Evolutionary conservation across 2,888 invertebrate species (phyloP).

Genomic region (Empis stercorea): DNA sequence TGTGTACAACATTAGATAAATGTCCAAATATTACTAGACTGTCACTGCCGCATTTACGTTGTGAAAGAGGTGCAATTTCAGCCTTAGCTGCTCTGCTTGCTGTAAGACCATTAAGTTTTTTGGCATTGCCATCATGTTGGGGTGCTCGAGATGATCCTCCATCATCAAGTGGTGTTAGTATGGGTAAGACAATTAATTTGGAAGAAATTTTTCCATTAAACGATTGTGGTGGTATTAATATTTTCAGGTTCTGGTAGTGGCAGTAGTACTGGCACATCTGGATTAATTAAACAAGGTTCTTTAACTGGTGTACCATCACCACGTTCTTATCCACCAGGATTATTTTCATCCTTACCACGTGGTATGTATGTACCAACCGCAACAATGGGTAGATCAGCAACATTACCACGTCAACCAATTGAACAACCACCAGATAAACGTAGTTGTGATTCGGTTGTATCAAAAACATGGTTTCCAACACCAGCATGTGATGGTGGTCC

Average conservation of each 20-base stretch:
- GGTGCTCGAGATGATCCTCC: conserved; percentile 40
- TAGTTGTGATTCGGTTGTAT: conserved; percentile 42
- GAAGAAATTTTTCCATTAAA: too few species aligned
- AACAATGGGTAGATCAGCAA: conserved; percentile 37
- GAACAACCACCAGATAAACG: conserved; percentile 37
- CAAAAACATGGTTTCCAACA: conserved; percentile 39
- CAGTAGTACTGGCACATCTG: conserved; percentile 35
- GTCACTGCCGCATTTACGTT: conserved; percentile 42
- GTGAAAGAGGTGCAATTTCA: conserved; percentile 40
- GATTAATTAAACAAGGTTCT: conserved; percentile 26
- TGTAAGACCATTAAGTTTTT: conserved; percentile 37
- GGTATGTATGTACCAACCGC: conserved; percentile 37
- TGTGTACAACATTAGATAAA: conserved; percentile 38
- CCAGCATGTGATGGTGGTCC: conserved; percentile 39
- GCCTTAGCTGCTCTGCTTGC: conserved; percentile 39
- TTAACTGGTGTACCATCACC: conserved; percentile 25
- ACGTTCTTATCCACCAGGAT: conserved; percentile 27
- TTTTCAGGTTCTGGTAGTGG: conserved; percentile 34
- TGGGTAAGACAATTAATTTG: conserved; percentile 29
- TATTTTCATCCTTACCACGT: conserved; percentile 39
- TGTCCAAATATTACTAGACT: conserved; percentile 40
- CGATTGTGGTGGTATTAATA: too few species aligned
- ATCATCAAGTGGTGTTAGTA: conserved; percentile 39
- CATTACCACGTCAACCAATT: conserved; percentile 37
- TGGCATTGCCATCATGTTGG: conserved; percentile 41